Evolutionary conservation across 2,888 invertebrate genomes (phyloP).

Genomic region (Melipona bicolor): DNA sequence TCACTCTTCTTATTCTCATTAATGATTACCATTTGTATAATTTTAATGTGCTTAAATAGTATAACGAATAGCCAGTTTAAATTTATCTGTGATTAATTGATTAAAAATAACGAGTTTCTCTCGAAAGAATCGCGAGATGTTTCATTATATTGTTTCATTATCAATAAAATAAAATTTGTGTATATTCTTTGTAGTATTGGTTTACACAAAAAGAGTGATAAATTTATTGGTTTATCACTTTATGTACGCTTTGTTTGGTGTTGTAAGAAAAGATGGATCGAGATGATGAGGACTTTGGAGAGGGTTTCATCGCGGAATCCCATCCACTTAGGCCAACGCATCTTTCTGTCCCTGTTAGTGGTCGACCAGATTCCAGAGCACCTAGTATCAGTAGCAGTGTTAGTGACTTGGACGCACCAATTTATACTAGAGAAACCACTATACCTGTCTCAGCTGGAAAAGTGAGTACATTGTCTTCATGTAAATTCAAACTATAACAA

Average conservation of each 20-base stretch:
- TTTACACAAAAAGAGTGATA: background rate
- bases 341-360: slow-evolving; percentile 84
- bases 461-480: slow-evolving; percentile 66
- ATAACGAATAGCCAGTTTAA: background rate
- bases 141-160: too few relatives aligned
- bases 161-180: background rate
- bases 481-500: background rate
- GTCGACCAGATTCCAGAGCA: slow-evolving; percentile 81
- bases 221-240: background rate
- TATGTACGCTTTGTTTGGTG: background rate
- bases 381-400: slow-evolving; percentile 86
- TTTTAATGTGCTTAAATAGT: too few relatives aligned
- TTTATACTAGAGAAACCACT: slow-evolving; percentile 84
- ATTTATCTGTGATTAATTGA: background rate
- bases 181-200: background rate
- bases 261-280: slow-evolving; percentile 74
- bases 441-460: slow-evolving; percentile 77
- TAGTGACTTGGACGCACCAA: slow-evolving; percentile 86
- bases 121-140: too few relatives aligned
- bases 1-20: too few relatives aligned
- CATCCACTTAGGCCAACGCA: slow-evolving; percentile 85
- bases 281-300: slow-evolving; percentile 84
- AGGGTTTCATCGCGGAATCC: slow-evolving; percentile 86
- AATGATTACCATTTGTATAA: background rate
- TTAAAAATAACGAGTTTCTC: background rate